Evolutionary conservation across 1,140 invertebrate species (phyloP), one percentile per base, ranked within the genome.

Genomic region (Drosophila pseudoananassae): DNA sequence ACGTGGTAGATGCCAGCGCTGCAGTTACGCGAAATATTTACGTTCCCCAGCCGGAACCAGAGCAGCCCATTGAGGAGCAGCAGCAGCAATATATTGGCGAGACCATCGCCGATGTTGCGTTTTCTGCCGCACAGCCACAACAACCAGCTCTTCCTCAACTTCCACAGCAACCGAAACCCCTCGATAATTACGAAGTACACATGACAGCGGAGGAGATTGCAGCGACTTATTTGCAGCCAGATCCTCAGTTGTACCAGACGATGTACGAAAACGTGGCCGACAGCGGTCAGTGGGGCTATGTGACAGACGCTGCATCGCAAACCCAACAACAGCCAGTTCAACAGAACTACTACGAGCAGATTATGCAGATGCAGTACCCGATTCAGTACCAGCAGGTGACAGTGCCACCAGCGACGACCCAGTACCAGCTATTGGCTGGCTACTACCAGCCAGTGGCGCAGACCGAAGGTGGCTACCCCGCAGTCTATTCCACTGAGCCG

Each of bases 191-290:
- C 46, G 79, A 88, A 43, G 61, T 76, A 23, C 76, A 90, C 7
- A 91, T 91, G 90, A 90, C 76, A 12, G 90, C 90, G 2, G 90
- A 90, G 50, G 78, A 91, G 60, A 91, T 91, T 29, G 71, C 90
- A 20, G 90, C 85, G 6, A 88, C 90, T 0, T 91, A 91, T 46
- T 64, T 91, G 52, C 90, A 91, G 33, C 90, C 90, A 2, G 90
- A 91, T 76, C 90, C 85, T 0, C 82, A 90, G 31, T 51, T 91
- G 1, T 91, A 91, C 70, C 82, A 91, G 51, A 88, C 74, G 31
- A 91, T 91, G 90, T 91, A 91, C 20, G 90, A 91, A 36, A 91
- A 91, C 65, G 76, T 91, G 10, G 83, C 79, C 43, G 85, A 91
- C 29, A 91, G 85, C 14, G 90, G 87, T 5, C 85, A 91, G 27